Evolutionary conservation across 2,888 invertebrate species (phyloP), one percentile per base, ranked within the genome.

Genomic region (Patella ulyssiponensis): DNA sequence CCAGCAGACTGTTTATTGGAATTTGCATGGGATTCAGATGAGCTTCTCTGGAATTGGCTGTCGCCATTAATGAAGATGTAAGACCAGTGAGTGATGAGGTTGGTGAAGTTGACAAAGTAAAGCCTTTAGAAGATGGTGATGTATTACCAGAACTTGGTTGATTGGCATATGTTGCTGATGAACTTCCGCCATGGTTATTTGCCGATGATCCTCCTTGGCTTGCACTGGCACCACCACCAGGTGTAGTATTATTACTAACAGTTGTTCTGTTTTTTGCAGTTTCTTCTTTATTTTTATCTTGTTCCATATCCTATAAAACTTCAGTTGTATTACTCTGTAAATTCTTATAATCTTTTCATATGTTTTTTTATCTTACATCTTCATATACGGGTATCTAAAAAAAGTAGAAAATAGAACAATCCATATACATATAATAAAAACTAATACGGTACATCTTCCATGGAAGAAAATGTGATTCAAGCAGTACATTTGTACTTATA

Each of bases 231-330:
- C 64, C 64, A 64, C 64, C 64, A 64, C 64, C 23, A 44, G 44
- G 44, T 23, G n/a, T 20, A 20, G n/a, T 23, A 23, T 11, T 23
- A 64, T 64, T 64, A 64, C 64, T 64, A 23, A 23, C 23, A 23
- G 12, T 64, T 64, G 72, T 76, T 58, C 80, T 77, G 58, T 81
- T 81, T 76, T 76, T 78, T 7, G 80, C 81, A 69, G 69, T 69
- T 14, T 80, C 79, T 58, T 81, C 76, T 44, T 44, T 44, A 58
- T 73, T 79, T 69, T 56, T 78, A 64, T 79, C 75, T 70, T 52
- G 69, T 69, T 75, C 70, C 75, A 75, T 75, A 58, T 44, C 44
- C 44, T 44, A 44, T 44, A 44, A 44, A 44, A 44, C 44, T 44
- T 44, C 44, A 44, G 44, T 44, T 44, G 44, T 44, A 44, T 44